These are phyloP conservation scores for Pachyrhynchus sulphureomaculatus DNA, from an alignment of 1,140 invertebrate genomes.

Conservation along the genomic window DNA sequence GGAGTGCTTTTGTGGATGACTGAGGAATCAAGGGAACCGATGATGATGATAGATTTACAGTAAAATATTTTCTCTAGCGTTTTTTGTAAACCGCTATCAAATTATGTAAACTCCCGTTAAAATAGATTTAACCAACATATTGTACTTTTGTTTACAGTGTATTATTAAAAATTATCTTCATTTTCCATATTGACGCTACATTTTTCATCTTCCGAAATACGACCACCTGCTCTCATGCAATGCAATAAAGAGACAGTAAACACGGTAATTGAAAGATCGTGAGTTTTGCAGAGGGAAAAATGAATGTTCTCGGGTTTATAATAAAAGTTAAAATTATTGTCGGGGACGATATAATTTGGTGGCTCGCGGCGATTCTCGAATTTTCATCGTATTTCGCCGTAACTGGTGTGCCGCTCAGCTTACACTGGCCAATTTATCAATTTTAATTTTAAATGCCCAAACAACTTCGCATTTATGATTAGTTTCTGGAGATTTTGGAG, in stretches of 20 bases:
- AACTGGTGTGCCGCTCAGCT: conserved; percentile 18
- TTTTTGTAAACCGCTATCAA: no score
- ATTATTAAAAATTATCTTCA: no score
- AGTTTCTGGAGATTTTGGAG: background rate
- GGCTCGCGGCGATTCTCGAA: conserved; percentile 25
- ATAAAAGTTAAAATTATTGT: conserved; percentile 32
- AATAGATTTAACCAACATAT: no score
- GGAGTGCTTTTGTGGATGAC: no score
- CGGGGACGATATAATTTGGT: conserved; percentile 30
- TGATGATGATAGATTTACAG: no score
- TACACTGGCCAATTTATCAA: conserved; percentile 26
- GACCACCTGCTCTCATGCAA: conserved; percentile 1
- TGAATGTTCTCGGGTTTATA: conserved; percentile 27
- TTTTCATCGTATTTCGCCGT: conserved; percentile 28
- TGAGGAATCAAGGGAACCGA: no score
- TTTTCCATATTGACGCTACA: no score
- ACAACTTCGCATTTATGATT: background rate
- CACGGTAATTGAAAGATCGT: conserved; percentile 23
- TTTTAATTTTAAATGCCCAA: conserved; percentile 8
- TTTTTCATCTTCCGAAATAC: background rate
- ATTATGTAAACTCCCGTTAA: no score
- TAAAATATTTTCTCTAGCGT: no score
- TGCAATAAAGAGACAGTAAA: conserved; percentile 27
- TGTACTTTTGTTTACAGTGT: no score
- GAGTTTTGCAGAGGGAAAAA: conserved; percentile 22